These are phyloP conservation scores for Ditylenchus dipsaci DNA, from an alignment of 1,140 invertebrate genomes.

Conservation along the genomic window DNA sequence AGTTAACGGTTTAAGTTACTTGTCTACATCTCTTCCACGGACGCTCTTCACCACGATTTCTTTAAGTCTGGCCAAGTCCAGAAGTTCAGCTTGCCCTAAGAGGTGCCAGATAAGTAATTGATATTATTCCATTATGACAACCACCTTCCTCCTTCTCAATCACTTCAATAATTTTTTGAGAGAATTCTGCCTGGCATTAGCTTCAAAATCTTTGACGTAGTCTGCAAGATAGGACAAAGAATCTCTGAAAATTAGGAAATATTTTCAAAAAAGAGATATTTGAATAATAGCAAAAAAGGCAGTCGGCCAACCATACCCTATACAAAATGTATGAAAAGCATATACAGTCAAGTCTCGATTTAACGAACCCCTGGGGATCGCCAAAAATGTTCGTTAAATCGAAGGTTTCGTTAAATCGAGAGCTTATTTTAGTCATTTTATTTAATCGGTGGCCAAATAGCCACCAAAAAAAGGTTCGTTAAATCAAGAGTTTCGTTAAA, in stretches of 20 bases:
- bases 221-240: constrained; percentile 19
- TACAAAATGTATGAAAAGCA: too few relatives aligned
- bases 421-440: too few relatives aligned
- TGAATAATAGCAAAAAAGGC: too few relatives aligned
- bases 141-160: constrained; percentile 16
- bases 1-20: background rate
- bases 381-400: too few relatives aligned
- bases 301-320: too few relatives aligned
- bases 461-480: too few relatives aligned
- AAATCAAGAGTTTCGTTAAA: too few relatives aligned
- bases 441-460: too few relatives aligned
- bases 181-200: background rate
- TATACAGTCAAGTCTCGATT: too few relatives aligned
- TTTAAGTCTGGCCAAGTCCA: constrained; percentile 15
- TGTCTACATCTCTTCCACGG: constrained; percentile 6
- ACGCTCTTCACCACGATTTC: background rate
- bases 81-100: constrained; percentile 4
- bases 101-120: too few relatives aligned
- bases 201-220: constrained; percentile 12
- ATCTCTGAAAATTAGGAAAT: constrained; percentile 18
- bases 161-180: constrained; percentile 16
- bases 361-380: too few relatives aligned
- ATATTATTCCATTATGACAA: background rate
- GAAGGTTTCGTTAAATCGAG: too few relatives aligned
- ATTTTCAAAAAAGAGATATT: background rate